Conservation (phyloP, 2,797 vertebrate species). For the Meriones psammophilus region DNA sequence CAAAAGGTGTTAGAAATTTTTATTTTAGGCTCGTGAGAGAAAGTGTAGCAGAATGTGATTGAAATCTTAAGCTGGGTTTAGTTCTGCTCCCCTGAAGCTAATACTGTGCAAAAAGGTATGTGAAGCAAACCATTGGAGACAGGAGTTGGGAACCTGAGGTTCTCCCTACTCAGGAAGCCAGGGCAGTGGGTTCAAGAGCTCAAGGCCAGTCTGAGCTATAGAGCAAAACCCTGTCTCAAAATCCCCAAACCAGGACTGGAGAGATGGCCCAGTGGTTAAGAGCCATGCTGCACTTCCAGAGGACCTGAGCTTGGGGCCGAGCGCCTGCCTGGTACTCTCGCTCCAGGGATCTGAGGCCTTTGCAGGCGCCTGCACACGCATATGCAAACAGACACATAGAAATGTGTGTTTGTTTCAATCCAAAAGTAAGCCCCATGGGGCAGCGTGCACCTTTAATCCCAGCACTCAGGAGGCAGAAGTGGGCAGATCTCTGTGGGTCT, state of each 20-base stretch:
- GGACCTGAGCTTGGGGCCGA: neutral
- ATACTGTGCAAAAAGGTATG: neutral
- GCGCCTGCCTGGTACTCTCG: neutral
- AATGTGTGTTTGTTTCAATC: neutral
- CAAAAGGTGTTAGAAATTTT: constrained; percentile 79
- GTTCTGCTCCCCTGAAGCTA: constrained; percentile 59
- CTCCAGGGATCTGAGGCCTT: neutral
- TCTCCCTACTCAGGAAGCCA: neutral
- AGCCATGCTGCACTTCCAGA: neutral
- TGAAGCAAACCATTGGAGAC: neutral
- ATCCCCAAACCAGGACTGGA: neutral
- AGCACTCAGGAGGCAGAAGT: neutral
- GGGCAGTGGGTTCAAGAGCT: neutral
- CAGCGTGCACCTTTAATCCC: neutral
- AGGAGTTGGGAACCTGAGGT: neutral
- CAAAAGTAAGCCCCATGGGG: neutral
- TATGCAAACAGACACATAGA: neutral
- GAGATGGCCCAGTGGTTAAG: neutral
- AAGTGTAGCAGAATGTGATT: constrained; percentile 52
- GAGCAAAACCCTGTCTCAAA: neutral
- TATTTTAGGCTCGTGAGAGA: constrained; percentile 73
- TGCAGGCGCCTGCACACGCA: neutral
- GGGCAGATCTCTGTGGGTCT: neutral
- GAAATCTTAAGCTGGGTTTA: constrained; percentile 60
- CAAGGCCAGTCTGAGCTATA: neutral